These are phyloP conservation scores for Myodes glareolus DNA, from an alignment of 2,113 vertebrate genomes.

Conservation along the genomic window DNA sequence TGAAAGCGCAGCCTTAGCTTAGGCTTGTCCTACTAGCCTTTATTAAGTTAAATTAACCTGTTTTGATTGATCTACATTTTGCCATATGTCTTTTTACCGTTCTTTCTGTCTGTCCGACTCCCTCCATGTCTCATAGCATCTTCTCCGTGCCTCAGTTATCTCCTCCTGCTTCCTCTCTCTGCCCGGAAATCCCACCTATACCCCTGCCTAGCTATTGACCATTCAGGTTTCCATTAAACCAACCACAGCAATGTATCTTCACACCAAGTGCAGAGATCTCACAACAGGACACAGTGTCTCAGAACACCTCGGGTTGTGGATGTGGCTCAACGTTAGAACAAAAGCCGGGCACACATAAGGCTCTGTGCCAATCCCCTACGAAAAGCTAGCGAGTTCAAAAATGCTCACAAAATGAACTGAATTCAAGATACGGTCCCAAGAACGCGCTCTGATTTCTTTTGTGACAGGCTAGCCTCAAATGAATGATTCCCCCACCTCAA, in stretches of 20 bases:
- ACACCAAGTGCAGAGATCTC: background rate
- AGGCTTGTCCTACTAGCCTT: background rate
- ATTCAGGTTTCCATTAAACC: background rate
- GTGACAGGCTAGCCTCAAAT: background rate
- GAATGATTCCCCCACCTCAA: background rate
- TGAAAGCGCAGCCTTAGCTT: background rate
- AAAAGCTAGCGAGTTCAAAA: background rate
- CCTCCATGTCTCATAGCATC: background rate
- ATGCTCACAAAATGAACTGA: background rate
- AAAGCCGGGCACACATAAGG: background rate
- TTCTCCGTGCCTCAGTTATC: background rate
- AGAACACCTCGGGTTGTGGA: background rate
- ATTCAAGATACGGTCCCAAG: background rate
- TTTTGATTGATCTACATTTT: background rate
- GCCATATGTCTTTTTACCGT: background rate
- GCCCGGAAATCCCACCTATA: background rate
- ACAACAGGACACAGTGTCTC: background rate
- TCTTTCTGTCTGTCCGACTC: background rate
- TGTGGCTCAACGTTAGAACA: background rate
- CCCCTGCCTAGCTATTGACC: background rate
- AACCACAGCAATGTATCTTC: background rate
- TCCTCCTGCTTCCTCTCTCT: background rate
- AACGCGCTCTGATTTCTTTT: background rate
- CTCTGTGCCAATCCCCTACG: accelerated
- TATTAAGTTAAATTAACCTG: background rate